Evolutionary conservation across 2,797 vertebrate species (phyloP), one percentile per base, ranked within the genome.

Genomic region (Fistularia commersonii): DNA sequence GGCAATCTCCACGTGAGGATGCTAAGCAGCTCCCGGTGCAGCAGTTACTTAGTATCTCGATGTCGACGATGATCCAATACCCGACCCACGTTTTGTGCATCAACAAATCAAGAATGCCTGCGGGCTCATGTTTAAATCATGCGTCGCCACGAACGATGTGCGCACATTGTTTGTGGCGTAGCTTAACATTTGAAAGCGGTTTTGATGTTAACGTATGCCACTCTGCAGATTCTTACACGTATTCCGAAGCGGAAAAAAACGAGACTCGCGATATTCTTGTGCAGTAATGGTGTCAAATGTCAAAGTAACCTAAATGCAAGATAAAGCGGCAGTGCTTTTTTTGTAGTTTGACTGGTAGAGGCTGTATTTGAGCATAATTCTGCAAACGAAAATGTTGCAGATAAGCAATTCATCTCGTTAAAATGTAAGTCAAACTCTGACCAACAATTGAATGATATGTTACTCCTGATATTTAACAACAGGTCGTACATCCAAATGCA

Each of bases 401-500:
- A 31, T n/a, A 41, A 41, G 3, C n/a, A n/a, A 7, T 41, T 41
- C 40, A 41, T n/a, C 11, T 6, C n/a, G 12, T 44, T 11, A 44
- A 44, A 31, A 10, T 23, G 14, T 14, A 8, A 42, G 13, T 42
- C 8, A 41, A 41, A 32, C 32, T 11, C 44, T 45, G 31, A 10
- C 15, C 23, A 14, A 23, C 8, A 36, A 48, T 8, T 14, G 11
- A 7, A 7, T 23, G 6, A 6, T 8, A 15, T 13, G 1, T 15
- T 8, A 7, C 7, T 4, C n/a, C 11, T 5, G 5, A 41, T 33
- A 45, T 32, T 48, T 8, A 10, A 61, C 61, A 48, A 11, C 23
- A 23, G 14, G 54, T 1, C 92, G 70, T 90, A 97, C 96, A 43
- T 93, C 85, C 41, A 98, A 88, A 75, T 94, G 81, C 41, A 98